phyloP scores from a whole-genome alignment of 2,113 vertebrate genomes.

The Percopsis transmontana region DNA sequence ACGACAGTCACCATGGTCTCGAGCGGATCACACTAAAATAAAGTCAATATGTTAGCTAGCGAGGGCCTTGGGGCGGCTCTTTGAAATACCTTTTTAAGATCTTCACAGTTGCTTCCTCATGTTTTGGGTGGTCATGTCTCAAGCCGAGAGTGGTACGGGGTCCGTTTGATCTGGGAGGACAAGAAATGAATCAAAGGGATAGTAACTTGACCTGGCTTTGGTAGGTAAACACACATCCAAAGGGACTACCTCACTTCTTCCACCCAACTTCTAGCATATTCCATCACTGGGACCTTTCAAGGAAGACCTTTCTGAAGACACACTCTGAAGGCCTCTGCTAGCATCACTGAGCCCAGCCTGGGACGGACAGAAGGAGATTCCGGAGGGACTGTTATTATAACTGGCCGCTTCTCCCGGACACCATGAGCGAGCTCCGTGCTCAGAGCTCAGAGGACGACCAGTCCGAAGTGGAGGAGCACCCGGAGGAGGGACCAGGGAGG shows the following conservation, averaged over 20 bases:
- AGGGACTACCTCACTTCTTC: not conserved
- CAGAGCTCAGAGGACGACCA: slow-evolving; percentile 68
- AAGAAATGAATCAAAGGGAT: not conserved
- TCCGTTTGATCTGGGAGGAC: slow-evolving; percentile 3
- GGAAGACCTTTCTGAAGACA: slow-evolving; percentile 3
- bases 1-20: slow-evolving; percentile 16
- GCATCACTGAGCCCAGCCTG: not conserved
- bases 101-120: not conserved
- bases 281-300: not conserved
- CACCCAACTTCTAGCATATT: not conserved
- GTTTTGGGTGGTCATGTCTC: not conserved
- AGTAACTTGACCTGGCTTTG: slow-evolving; percentile 8
- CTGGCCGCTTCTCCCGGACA: too few species aligned
- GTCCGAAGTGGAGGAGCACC: slow-evolving; percentile 31
- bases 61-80: not conserved
- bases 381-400: not conserved
- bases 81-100: not conserved
- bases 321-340: not conserved
- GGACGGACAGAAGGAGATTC: slow-evolving; percentile 10
- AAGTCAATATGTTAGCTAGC: slow-evolving; percentile 9
- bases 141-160: slow-evolving; percentile 2
- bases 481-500: slow-evolving; percentile 13
- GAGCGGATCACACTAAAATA: slow-evolving; percentile 5
- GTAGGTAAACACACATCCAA: not conserved
- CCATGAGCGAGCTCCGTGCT: slow-evolving; percentile 58